phyloP scores from a whole-genome alignment of 1,140 invertebrate species.

The Condylostylus longicornis region DNA sequence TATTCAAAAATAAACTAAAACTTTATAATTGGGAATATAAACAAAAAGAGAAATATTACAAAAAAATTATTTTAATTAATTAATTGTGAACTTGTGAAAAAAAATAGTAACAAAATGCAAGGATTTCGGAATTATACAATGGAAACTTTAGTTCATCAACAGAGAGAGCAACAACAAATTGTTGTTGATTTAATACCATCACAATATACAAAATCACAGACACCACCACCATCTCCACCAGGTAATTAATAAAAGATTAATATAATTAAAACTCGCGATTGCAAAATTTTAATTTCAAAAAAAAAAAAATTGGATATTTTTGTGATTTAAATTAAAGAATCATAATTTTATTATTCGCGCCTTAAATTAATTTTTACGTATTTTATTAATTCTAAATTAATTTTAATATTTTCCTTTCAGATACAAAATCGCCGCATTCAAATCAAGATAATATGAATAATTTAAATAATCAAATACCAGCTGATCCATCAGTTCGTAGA shows the following conservation, averaged over 20 bases:
- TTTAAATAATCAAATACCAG: constrained; percentile 24
- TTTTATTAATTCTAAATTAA: constrained; percentile 6
- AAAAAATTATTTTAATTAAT: constrained; percentile 3
- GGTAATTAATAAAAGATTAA: constrained; percentile 18
- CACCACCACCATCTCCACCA: constrained; percentile 29
- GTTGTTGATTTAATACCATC: constrained; percentile 26
- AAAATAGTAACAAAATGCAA: constrained; percentile 18
- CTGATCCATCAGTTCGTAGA: constrained; percentile 59
- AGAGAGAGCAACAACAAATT: constrained; percentile 25
- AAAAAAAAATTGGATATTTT: no score
- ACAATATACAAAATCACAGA: constrained; percentile 29
- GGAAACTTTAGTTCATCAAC: constrained; percentile 12
- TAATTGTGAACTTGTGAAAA: neutral
- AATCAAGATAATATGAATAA: constrained; percentile 15
- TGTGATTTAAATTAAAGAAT: neutral
- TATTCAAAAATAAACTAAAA: neutral
- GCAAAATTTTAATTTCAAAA: neutral
- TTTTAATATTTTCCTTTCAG: constrained; percentile 31
- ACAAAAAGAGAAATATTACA: neutral
- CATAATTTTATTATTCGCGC: no score
- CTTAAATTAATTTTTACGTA: constrained; percentile 7
- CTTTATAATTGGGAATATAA: neutral
- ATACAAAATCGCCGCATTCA: constrained; percentile 28
- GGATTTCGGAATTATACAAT: constrained; percentile 29
- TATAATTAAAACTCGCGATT: neutral